Percentiles rank a stretch among this genome's conserved stretches.
phyloP scores from a whole-genome alignment of 1,140 invertebrate species.

The Tetragonula clypearis region DNA sequence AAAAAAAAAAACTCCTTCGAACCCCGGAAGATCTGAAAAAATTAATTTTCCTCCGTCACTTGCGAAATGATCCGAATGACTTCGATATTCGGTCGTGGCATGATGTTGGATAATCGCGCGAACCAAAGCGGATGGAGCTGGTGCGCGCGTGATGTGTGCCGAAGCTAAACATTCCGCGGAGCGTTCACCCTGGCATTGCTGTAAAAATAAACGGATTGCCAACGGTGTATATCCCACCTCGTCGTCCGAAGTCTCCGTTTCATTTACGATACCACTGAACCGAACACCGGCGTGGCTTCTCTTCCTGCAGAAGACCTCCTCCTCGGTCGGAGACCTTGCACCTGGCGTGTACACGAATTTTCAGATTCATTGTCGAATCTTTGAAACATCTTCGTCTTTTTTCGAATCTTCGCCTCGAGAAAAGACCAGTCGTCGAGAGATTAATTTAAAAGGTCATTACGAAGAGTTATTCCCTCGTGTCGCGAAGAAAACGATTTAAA shows the following conservation, averaged over 20 bases:
- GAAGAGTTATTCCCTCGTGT: no score
- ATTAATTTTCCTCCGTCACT: no score
- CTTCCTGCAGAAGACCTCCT: slow-evolving; percentile 2
- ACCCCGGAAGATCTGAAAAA: no score
- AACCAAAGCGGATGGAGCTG: neutral
- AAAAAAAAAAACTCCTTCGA: no score
- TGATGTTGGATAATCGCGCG: neutral
- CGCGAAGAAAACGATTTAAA: no score
- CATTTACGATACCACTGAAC: slow-evolving; percentile 66
- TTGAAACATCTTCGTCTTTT: slow-evolving; percentile 1
- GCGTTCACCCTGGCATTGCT: slow-evolving; percentile 77
- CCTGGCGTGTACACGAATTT: neutral
- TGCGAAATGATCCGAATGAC: neutral
- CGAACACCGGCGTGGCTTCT: slow-evolving; percentile 25
- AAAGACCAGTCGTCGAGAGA: no score
- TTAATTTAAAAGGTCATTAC: no score
- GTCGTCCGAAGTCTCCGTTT: slow-evolving; percentile 59
- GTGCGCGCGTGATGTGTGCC: slow-evolving; percentile 45
- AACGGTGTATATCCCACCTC: slow-evolving; percentile 56
- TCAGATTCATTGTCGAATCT: neutral
- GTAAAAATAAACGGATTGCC: slow-evolving; percentile 77
- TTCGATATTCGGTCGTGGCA: neutral
- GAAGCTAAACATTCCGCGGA: slow-evolving; percentile 75
- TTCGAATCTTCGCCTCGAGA: no score
- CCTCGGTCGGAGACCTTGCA: slow-evolving; percentile 4